Conservation (phyloP, 2,888 invertebrate genomes). For the Dryadula phaetusa region DNA sequence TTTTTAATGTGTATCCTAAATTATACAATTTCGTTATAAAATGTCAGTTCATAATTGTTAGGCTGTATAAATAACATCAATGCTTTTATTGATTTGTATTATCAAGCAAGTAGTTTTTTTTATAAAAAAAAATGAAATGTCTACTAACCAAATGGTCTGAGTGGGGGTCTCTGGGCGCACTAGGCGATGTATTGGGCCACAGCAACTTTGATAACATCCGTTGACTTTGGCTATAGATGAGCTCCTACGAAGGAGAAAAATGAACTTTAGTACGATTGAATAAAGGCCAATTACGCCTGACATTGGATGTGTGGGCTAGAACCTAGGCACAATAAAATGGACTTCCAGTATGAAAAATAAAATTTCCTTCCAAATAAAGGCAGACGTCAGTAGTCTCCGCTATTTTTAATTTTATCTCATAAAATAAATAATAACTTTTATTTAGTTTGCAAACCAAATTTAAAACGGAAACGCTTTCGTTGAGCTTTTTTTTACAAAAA, state of each 20-base stretch:
- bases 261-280: conserved; percentile 76
- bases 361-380: background rate
- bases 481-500: background rate
- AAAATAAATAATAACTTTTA: background rate
- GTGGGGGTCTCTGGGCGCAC: conserved; percentile 82
- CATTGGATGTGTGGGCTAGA: conserved; percentile 34
- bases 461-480: background rate
- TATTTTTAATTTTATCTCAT: background rate
- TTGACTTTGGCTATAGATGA: conserved; percentile 85
- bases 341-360: conserved; percentile 1
- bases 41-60: background rate
- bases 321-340: conserved; percentile 22
- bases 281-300: conserved; percentile 67
- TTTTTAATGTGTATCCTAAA: background rate
- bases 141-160: conserved; percentile 85
- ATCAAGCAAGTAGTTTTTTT: conserved; percentile 2
- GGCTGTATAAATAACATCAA: conserved; percentile 12
- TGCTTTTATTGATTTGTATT: conserved; percentile 12
- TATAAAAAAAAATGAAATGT: conserved; percentile 66
- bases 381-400: background rate
- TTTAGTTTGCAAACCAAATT: background rate
- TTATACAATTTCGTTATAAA: background rate
- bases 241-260: conserved; percentile 84
- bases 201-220: conserved; percentile 85
- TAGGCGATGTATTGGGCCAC: conserved; percentile 83